phyloP scores from a whole-genome alignment of 2,888 invertebrate species.

The Amitus sp. region DNA sequence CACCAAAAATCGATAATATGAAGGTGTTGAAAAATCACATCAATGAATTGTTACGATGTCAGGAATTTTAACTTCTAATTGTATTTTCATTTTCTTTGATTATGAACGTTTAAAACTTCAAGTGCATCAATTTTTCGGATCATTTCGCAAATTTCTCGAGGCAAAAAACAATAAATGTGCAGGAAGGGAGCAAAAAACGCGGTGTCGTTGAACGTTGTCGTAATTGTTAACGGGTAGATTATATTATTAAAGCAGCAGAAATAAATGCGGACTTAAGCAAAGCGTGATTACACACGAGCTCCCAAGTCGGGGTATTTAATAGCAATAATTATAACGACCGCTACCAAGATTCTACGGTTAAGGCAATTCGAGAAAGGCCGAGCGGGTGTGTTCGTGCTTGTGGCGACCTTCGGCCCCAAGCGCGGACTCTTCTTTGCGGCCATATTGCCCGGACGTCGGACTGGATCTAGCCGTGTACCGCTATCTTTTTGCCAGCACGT shows the following conservation, averaged over 20 bases:
- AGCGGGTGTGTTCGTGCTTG: constrained; percentile 58
- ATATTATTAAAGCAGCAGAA: background rate
- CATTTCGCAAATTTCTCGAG: no score
- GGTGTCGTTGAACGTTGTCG: background rate
- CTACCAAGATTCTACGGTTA: constrained; percentile 21
- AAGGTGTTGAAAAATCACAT: no score
- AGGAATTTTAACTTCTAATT: no score
- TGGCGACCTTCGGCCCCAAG: constrained; percentile 59
- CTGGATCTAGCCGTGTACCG: constrained; percentile 54
- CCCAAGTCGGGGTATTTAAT: constrained; percentile 2
- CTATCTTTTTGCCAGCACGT: constrained; percentile 43
- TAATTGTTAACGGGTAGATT: background rate
- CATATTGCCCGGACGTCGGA: constrained; percentile 43
- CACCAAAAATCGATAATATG: no score
- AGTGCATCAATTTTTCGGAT: no score
- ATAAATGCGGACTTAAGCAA: background rate
- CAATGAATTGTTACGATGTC: no score
- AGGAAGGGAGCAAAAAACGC: background rate
- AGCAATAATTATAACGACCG: constrained; percentile 7
- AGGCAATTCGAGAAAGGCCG: constrained; percentile 40
- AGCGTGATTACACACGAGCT: background rate
- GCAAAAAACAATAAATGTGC: no score
- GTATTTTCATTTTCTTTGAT: no score
- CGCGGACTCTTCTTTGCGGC: constrained; percentile 39
- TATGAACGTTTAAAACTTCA: no score